Base-by-base conservation (phyloP, 2,797 vertebrate species). In the Pipistrellus pygmaeus region DNA sequence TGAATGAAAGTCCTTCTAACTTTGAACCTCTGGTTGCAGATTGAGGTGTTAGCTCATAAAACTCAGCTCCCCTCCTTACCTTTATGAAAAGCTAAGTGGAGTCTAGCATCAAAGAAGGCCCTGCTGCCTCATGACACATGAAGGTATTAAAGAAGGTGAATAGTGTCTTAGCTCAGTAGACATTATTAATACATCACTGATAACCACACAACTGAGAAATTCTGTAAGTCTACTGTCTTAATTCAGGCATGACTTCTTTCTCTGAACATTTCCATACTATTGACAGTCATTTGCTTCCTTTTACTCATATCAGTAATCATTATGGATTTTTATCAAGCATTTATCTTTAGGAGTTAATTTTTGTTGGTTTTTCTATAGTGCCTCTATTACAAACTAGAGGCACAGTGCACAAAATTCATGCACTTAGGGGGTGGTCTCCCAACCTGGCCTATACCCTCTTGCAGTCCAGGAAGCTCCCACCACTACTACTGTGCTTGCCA, bases 311-410 rank as follows among this genome's bases (percentile, higher is more conserved):
- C n/a, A 48, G 66, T 93, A 64, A 78, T 18, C 51, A 1, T 53
- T 46, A 69, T 5, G 6, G 13, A 5, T 5, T 73, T 94, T 93
- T 30, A 72, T 46, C n/a, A 44, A 55, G 23, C 35, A 77, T 90
- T 51, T 38, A 25, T 78, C 30, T 77, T 68, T 85, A 62, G 69
- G 11, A 60, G 14, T 75, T 94, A 25, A 10, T 41, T 89, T 93
- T 88, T 85, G 9, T 71, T 86, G 8, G 3, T 66, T 93, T 62
- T 68, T n/a, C 46, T 12, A 76, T 13, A 82, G 32, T 32, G 48
- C 18, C 14, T 95, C 27, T 30, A 62, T 62, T 62, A 30, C 27
- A 62, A 60, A 62, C 60, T 62, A 62, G 60, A 62, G 13, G 60
- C 60, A 12, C 1, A 2, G 12, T 27, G 57, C 57, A 60, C 13